A percentile compares a stretch with the other conserved stretches of the same genome.
These are phyloP conservation scores for Invenusta paracnida DNA, from an alignment of 2,888 invertebrate species.

Conservation along the genomic window DNA sequence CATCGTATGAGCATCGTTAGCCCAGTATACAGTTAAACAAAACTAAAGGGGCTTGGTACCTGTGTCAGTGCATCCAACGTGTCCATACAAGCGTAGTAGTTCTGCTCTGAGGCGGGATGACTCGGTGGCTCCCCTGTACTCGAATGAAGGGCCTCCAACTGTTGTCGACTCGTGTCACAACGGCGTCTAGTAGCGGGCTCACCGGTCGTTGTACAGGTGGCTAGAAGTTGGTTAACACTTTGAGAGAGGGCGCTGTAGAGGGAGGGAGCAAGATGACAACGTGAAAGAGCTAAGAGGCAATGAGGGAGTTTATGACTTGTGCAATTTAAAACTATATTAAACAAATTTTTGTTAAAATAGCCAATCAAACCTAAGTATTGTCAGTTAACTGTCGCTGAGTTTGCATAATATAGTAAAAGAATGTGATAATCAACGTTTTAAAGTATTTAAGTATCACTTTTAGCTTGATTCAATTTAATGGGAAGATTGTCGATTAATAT, in stretches of 20 bases:
- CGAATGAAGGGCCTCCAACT: conserved; percentile 76
- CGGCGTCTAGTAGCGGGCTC: conserved; percentile 80
- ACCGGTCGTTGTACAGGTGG: conserved; percentile 21
- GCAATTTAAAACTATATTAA: not conserved
- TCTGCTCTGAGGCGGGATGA: conserved; percentile 79
- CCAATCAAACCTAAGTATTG: no score
- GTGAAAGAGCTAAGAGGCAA: not conserved
- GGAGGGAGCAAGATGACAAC: not conserved
- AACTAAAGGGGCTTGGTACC: no score
- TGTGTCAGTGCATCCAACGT: conserved; percentile 48
- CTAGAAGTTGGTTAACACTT: conserved; percentile 3
- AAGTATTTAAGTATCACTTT: no score
- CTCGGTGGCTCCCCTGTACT: conserved; percentile 73
- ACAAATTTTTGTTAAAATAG: no score
- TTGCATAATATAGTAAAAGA: no score
- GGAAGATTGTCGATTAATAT: no score
- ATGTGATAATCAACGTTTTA: no score
- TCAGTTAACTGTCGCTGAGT: no score
- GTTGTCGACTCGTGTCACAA: conserved; percentile 87
- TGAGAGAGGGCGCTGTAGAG: not conserved
- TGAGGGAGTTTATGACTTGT: no score
- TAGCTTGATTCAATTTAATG: no score
- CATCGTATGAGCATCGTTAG: no score
- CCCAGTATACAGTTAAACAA: no score
- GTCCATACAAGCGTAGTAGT: conserved; percentile 89